A percentile compares a stretch with the other conserved stretches of the same genome.
phyloP scores from a whole-genome alignment of 2,888 invertebrate species.

The Pseudococcus viburni region DNA sequence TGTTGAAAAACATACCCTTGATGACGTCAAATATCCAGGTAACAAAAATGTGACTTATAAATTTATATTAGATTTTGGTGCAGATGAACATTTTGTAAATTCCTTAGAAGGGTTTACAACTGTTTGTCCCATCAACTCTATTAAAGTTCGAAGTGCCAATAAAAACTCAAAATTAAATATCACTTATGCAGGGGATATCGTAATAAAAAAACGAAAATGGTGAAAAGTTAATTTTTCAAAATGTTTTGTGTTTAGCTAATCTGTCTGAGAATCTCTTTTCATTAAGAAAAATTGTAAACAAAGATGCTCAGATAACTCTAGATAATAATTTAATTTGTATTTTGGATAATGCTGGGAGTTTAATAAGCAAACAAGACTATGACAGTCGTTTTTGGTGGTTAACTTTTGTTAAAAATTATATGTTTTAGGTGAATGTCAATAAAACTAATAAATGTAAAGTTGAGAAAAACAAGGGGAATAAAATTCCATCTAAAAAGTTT shows the following conservation, averaged over 20 bases:
- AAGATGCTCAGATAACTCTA: too few species aligned
- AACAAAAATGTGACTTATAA: not conserved
- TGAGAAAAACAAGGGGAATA: too few species aligned
- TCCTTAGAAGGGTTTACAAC: not conserved
- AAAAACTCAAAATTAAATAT: not conserved
- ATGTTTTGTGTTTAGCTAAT: not conserved
- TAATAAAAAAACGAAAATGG: not conserved
- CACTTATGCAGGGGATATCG: not conserved
- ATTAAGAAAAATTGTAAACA: not conserved
- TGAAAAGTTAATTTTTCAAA: too few species aligned
- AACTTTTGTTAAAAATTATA: too few species aligned
- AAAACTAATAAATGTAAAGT: too few species aligned
- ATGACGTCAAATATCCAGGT: not conserved
- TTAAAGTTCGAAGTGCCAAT: not conserved
- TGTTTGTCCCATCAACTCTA: not conserved
- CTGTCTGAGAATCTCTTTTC: not conserved
- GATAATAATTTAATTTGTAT: too few species aligned
- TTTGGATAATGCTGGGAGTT: too few species aligned
- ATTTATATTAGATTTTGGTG: not conserved
- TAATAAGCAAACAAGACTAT: too few species aligned
- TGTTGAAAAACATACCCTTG: not conserved
- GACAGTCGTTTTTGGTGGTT: too few species aligned
- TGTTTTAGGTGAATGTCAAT: too few species aligned
- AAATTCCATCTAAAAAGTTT: too few species aligned
- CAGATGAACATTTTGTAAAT: conserved; percentile 21